Evolutionary conservation across 2,113 vertebrate genomes (phyloP).

Genomic region (mouse (Mus musculus)): GRCm39 chr7:91800501-91801000

Average conservation of each 20-base stretch:
- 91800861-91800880: not conserved
- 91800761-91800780: not conserved
- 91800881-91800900: not conserved
- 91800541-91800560: no score
- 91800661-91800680: constrained; percentile 35
- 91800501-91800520: not conserved
- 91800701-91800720: not conserved
- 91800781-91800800: not conserved
- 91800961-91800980: constrained; percentile 30
- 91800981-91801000: not conserved
- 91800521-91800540: not conserved
- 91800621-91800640: no score
- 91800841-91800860: not conserved
- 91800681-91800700: constrained; percentile 24
- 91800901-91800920: constrained; percentile 37
- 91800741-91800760: not conserved
- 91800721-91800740: not conserved
- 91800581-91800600: not conserved
- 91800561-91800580: no score
- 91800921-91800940: not conserved
- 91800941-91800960: constrained; percentile 8
- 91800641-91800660: not conserved
- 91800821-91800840: constrained; percentile 15
- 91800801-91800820: not conserved
- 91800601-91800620: not conserved